Base-by-base conservation (phyloP, 2,797 vertebrate species). In the Cheirogaleus major region DNA sequence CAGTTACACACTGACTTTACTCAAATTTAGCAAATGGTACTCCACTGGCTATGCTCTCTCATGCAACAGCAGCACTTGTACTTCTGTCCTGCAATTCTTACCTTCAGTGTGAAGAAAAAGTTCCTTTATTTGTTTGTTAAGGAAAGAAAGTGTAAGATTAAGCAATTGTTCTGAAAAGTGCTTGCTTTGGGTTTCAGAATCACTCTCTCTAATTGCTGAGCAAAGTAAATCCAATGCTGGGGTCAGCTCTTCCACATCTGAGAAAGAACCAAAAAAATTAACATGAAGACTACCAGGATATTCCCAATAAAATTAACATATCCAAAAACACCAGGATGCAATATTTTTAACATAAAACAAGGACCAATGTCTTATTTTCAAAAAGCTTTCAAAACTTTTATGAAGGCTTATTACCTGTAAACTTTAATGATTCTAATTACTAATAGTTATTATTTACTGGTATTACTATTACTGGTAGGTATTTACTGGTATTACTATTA, bases 101-200 rank as follows among this genome's bases (percentile, higher is more conserved):
- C 99, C 97, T 94, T 98, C 97, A 23, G 97, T 90, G 91, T 98
- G 97, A 83, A 97, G 97, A 96, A 99, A 99, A 79, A 99, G 96
- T 0, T 98, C 98, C 79, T 98, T 98, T 93, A 99, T 99, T 97
- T 99, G 99, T 18, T 98, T 99, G 98, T 99, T 99, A 41, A 99
- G 99, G 95, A 99, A 99, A 88, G 96, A 97, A 67, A 99, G 80
- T 0, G 99, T 99, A 97, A 99, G 99, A 98, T 98, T 99, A 85
- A 99, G 99, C 92, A 99, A 99, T 93, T 99, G 99, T 89, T 99
- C 99, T 0, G 99, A 99, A 94, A 99, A 99, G 97, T 99, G 99
- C 65, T 99, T 99, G 96, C 99, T 99, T 95, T 99, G 99, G 72
- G 99, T 98, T 97, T 99, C 99, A 27, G 98, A 98, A 93, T 99